Evolutionary conservation across 2,113 vertebrate species (phyloP), one percentile per base, ranked within the genome.

Genomic region (Garra rufa): DNA sequence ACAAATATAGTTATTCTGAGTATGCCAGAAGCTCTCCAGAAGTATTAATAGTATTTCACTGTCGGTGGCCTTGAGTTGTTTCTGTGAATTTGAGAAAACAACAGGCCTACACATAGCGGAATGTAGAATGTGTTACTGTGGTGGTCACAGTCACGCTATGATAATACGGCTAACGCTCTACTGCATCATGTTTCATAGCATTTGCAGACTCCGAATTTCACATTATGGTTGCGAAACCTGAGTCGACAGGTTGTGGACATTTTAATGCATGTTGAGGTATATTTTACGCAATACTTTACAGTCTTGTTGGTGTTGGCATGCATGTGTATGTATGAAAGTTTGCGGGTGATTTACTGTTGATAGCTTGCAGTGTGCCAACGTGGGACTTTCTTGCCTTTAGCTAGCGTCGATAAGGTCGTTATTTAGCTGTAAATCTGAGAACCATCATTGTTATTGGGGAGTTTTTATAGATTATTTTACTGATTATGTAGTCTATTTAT

Each of bases 1-100:
- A 44, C 41, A 67, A 50, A 81, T 67, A 46, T 30, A 67, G 78
- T 34, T 67, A 81, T 81, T 67, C 43, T 14, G 26, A 67, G 43
- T 50, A 81, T 67, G 78, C 78, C 78, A 81, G 61, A 55, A 38
- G 7, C 30, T 24, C 13, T 70, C 28, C 6, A 7, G 21, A 80
- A 82, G 46, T 82, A 82, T 70, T 82, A 70, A 69, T 50, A 82
- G 80, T 55, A 70, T 70, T 82, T 82, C 21, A 70, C 44, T 38
- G 43, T 82, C 44, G 28, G 19, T 82, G 80, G 46, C 80, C 80
- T 82, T 82, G 63, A 50, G 28, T 67, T 67, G 63, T 55, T 70
- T 82, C 28, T 52, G 17, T 70, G 26, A 67, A 81, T 81, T 81
- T 67, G 61, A 41, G 80, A 70, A 63, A 48, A 67, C 80, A 82